Evolutionary conservation across 2,888 invertebrate genomes (phyloP), one percentile per base, ranked within the genome.

Genomic region (Himalopsyche tibetana): DNA sequence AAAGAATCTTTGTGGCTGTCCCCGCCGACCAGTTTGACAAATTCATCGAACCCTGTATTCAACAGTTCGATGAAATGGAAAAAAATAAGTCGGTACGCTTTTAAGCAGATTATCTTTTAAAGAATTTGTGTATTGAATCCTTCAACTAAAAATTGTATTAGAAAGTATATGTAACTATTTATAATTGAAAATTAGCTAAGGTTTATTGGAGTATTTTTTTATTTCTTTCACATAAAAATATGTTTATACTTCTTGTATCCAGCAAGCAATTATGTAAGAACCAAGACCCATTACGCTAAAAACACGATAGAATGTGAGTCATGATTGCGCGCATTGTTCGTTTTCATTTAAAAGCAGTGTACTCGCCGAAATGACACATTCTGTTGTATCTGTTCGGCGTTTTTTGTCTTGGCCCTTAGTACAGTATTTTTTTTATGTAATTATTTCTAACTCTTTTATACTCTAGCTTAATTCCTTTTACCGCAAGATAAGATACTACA

Each of bases 11-110:
- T 74, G 36, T 74, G 74, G 74, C 74, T 74, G 74, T 36, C 74
- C 74, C 74, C 74, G 74, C 74, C 74, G 74, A 74, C 74, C 36
- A 36, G 74, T 36, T 74, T 38, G 38, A 74, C 74, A 74, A 36
- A 74, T 63, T 74, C 74, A 36, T 38, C 74, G 15, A 36, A 74
- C 12, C 74, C 36, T 28, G 36, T 12, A 36, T 36, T 28, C 38
- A 74, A 74, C 38, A 74, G 74, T 74, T 36, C 36, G 74, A 36
- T 74, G 36, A 74, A 74, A 74, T 51, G 51, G 51, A 63, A 74
- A 74, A 74, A 74, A 74, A 74, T 38, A 36, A 12, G 74, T 74
- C 74, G 74, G 74, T 74, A 74, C 74, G 74, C 74, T 74, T 74
- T 8, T 74, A 38, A 74, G 74, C 74, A 74, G 36, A 69, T 74